A percentile compares a stretch with the other conserved stretches of the same genome.
Evolutionary conservation across 2,113 vertebrate genomes (phyloP).

Genomic region (Ptyas mucosa): DNA sequence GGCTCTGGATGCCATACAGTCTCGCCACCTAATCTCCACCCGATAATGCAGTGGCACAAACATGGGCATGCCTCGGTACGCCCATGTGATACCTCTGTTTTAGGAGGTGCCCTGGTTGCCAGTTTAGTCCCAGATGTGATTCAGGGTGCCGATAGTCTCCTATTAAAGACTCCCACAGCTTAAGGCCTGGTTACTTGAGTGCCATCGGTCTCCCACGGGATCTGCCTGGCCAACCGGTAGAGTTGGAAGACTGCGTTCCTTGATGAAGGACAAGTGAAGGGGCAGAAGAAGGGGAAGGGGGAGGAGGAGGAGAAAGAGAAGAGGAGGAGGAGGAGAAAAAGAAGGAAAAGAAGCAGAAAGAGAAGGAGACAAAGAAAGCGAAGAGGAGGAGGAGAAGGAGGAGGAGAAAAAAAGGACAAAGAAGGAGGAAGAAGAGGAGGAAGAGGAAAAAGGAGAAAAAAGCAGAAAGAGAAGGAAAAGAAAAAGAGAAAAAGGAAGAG

Average conservation of each 20-base stretch:
- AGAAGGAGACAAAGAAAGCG: no score
- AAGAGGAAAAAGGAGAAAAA: no score
- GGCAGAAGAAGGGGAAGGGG: background rate
- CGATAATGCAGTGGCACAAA: no score
- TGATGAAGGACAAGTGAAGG: background rate
- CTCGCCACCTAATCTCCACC: background rate
- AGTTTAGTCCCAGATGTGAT: background rate
- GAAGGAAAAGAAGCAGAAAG: no score
- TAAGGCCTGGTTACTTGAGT: background rate
- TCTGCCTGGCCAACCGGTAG: background rate
- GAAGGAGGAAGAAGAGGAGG: no score
- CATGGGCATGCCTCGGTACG: background rate
- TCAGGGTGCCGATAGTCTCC: background rate
- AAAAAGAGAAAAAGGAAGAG: background rate
- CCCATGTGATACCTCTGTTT: rapidly evolving
- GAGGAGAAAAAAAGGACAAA: no score
- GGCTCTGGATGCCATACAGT: background rate
- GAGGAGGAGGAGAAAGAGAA: no score
- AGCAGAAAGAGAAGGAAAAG: no score
- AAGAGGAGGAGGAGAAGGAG: no score
- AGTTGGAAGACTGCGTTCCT: background rate
- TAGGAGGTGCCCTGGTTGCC: background rate
- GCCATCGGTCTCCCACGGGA: background rate
- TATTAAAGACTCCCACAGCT: background rate
- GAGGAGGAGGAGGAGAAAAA: background rate